These are phyloP conservation scores for Orthonevra nobilis DNA, from an alignment of 2,888 invertebrate species.

Conservation along the genomic window DNA sequence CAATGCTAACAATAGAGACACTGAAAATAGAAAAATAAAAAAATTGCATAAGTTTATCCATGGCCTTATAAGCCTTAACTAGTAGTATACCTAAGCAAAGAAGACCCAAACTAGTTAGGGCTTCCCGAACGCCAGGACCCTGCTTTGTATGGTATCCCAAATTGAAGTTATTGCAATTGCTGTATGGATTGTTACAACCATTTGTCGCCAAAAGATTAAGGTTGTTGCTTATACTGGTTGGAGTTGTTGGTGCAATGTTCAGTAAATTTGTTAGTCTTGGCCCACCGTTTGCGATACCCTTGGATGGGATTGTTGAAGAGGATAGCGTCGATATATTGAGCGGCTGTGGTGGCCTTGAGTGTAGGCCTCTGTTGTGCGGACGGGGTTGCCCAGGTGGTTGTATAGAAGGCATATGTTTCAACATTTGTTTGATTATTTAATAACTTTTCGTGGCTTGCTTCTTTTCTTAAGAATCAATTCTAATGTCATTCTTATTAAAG, in stretches of 20 bases:
- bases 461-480: constrained; percentile 24
- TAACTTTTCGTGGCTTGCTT: constrained; percentile 45
- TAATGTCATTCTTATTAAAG: constrained; percentile 42
- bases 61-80: not conserved
- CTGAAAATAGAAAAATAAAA: constrained; percentile 75
- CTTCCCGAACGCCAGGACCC: constrained; percentile 87
- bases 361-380: constrained; percentile 76
- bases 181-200: constrained; percentile 72
- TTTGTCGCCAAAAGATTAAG: constrained; percentile 63
- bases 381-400: constrained; percentile 78
- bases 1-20: constrained; percentile 90
- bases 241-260: constrained; percentile 74
- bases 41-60: not conserved
- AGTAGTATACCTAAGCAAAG: constrained; percentile 84
- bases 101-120: constrained; percentile 91
- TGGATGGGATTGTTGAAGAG: constrained; percentile 71
- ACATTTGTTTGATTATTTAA: constrained; percentile 71
- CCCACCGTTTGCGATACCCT: constrained; percentile 75
- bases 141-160: constrained; percentile 81
- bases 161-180: constrained; percentile 74
- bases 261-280: constrained; percentile 79
- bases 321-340: constrained; percentile 85
- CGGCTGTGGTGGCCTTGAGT: constrained; percentile 82
- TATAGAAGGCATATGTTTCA: constrained; percentile 74
- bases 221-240: constrained; percentile 72